Conservation (phyloP, 2,797 vertebrate genomes). For the Microchirus variegatus region DNA sequence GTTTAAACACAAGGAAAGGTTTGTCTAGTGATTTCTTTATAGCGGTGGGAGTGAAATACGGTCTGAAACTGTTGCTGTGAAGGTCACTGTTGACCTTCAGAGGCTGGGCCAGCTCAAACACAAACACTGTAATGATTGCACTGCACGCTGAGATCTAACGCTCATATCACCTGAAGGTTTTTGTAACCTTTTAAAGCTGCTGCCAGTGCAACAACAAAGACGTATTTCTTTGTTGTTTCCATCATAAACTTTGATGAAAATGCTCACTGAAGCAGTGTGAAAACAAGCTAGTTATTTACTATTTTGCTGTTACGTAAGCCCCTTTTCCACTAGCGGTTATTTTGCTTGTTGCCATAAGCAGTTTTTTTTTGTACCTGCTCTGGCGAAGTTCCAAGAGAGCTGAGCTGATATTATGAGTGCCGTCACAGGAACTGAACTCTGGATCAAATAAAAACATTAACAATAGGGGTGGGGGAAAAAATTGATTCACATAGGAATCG, state of each 20-base stretch:
- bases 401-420: no score
- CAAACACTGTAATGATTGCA: not conserved
- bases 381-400: no score
- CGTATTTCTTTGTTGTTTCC: not conserved
- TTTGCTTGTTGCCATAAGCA: no score
- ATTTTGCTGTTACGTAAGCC: constrained; percentile 38
- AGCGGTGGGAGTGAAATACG: not conserved
- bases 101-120: not conserved
- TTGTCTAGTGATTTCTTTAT: constrained; percentile 16
- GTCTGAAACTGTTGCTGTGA: not conserved
- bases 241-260: not conserved
- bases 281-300: constrained; percentile 22
- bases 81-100: not conserved
- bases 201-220: constrained; percentile 1
- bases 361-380: no score
- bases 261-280: constrained; percentile 1
- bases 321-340: no score
- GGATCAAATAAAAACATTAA: no score
- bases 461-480: no score
- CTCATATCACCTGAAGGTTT: not conserved
- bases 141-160: not conserved
- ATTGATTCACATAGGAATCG: no score
- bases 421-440: no score
- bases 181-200: not conserved
- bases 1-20: constrained; percentile 4